Evolutionary conservation across 2,888 invertebrate genomes (phyloP).

Genomic region (Boloria euphrosyne): DNA sequence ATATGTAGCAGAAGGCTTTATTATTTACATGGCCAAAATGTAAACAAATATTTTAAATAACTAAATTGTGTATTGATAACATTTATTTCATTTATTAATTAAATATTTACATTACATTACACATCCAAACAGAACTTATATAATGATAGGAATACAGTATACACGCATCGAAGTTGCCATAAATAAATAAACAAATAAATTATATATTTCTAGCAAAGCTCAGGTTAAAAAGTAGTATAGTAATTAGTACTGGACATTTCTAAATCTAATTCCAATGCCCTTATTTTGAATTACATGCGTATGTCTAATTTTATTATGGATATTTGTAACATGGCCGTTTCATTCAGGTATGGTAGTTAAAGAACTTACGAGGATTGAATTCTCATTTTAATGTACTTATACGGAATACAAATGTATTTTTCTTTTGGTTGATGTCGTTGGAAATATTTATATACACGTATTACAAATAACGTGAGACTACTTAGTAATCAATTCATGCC

Average conservation of each 20-base stretch:
- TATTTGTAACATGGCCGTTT: conserved; percentile 47
- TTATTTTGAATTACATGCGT: conserved; percentile 50
- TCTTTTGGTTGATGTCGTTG: neutral
- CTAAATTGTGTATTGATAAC: no score
- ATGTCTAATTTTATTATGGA: conserved; percentile 40
- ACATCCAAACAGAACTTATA: no score
- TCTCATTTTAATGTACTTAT: conserved; percentile 6
- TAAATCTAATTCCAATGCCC: conserved; percentile 38
- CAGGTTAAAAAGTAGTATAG: no score
- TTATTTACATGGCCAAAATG: no score
- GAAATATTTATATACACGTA: neutral
- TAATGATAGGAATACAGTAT: no score
- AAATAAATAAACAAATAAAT: no score
- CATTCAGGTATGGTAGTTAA: conserved; percentile 47
- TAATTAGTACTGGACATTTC: neutral
- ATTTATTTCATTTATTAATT: no score
- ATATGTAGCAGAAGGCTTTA: no score
- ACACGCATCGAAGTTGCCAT: no score
- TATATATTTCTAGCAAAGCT: no score
- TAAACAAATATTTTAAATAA: no score
- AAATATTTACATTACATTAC: no score
- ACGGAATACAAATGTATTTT: conserved; percentile 22
- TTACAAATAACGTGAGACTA: neutral
- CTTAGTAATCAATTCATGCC: conserved; percentile 1
- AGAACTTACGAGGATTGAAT: conserved; percentile 45